Percentiles rank a stretch among this genome's conserved stretches.
Evolutionary conservation across 2,113 vertebrate species (phyloP).

Genomic region (Poeciliopsis occidentalis): DNA sequence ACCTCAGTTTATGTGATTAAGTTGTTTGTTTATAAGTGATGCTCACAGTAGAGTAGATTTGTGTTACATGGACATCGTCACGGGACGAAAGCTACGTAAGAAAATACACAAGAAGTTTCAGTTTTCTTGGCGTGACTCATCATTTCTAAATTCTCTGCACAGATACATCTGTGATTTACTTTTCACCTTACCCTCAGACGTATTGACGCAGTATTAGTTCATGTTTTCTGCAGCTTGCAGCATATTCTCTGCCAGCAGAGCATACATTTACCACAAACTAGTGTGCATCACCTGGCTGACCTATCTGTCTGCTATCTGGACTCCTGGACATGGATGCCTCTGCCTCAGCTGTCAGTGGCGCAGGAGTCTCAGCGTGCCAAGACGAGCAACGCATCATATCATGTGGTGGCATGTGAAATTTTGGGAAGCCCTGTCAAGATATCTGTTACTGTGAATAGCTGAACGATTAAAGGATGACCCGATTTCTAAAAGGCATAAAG

Average conservation of each 20-base stretch:
- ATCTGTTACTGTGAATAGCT: constrained; percentile 18
- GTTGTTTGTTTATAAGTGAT: no score
- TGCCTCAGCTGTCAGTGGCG: constrained; percentile 33
- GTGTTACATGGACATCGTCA: no score
- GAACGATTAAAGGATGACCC: neutral
- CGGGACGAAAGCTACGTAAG: no score
- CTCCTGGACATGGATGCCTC: constrained; percentile 35
- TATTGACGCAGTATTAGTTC: constrained; percentile 54
- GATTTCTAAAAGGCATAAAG: neutral
- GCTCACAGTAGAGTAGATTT: no score
- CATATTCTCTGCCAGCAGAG: constrained; percentile 46
- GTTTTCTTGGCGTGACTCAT: neutral
- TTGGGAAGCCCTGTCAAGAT: constrained; percentile 2
- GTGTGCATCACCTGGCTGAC: constrained; percentile 63
- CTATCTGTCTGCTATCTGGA: constrained; percentile 43
- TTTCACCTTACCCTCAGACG: constrained; percentile 46
- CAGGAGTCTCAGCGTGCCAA: constrained; percentile 17
- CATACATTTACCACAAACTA: constrained; percentile 59
- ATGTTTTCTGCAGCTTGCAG: constrained; percentile 50
- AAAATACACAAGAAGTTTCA: neutral
- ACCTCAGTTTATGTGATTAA: no score
- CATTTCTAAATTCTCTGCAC: neutral
- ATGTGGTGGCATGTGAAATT: constrained; percentile 1
- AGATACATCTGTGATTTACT: constrained; percentile 15
- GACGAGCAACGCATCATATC: constrained; percentile 20